phyloP scores from a whole-genome alignment of 1,140 invertebrate genomes.

The Pogonomyrmex barbatus region DNA sequence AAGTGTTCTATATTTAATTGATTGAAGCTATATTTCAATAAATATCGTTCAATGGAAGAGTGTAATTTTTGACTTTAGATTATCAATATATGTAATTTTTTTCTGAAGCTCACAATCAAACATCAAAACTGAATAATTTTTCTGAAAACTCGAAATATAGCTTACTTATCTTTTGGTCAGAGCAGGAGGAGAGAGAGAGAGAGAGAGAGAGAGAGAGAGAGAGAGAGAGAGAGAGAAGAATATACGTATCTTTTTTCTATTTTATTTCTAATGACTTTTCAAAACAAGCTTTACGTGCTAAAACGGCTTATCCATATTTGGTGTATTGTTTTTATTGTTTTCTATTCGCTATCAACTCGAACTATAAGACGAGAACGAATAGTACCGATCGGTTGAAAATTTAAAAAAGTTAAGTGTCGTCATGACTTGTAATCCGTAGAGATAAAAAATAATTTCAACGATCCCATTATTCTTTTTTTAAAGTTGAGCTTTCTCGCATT shows the following conservation, averaged over 20 bases:
- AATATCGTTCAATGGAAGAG: background rate
- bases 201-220: too few species aligned
- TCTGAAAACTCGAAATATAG: background rate
- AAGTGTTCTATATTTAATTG: background rate
- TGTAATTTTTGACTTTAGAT: background rate
- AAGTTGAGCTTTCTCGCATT: background rate
- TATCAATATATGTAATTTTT: background rate
- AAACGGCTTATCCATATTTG: slow-evolving; percentile 65
- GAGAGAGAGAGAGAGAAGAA: slow-evolving; percentile 49
- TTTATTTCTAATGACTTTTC: slow-evolving; percentile 71
- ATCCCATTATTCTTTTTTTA: slow-evolving; percentile 16
- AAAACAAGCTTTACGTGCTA: slow-evolving; percentile 72
- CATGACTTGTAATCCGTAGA: slow-evolving; percentile 59
- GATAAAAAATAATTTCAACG: background rate
- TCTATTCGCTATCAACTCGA: slow-evolving; percentile 51
- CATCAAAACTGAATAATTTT: background rate
- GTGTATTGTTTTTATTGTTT: slow-evolving; percentile 72
- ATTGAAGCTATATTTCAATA: background rate
- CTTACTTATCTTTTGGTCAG: too few species aligned
- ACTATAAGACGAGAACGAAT: slow-evolving; percentile 65
- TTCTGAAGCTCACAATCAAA: background rate
- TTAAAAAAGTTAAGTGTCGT: slow-evolving; percentile 64
- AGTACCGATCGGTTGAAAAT: slow-evolving; percentile 64
- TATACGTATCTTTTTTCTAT: slow-evolving; percentile 55
- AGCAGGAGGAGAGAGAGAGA: too few species aligned